These are phyloP conservation scores for Boloria euphrosyne DNA, from an alignment of 2,888 invertebrate genomes.

Conservation along the genomic window DNA sequence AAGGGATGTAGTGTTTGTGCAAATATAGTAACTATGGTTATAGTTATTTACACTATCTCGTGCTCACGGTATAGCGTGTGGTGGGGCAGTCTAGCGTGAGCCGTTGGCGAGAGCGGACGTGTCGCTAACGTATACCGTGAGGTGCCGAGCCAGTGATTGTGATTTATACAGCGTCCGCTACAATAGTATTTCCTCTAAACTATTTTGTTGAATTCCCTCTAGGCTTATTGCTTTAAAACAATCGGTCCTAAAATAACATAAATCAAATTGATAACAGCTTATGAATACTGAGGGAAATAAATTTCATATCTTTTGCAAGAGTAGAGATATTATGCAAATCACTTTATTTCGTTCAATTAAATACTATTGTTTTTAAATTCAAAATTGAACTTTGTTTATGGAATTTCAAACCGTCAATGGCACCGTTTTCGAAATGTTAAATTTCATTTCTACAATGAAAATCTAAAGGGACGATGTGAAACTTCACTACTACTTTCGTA, in stretches of 20 bases:
- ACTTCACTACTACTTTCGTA: constrained; percentile 73
- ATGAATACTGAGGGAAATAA: constrained; percentile 49
- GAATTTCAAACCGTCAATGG: constrained; percentile 39
- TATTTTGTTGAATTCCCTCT: constrained; percentile 22
- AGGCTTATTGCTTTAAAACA: constrained; percentile 34
- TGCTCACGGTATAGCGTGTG: too few species aligned
- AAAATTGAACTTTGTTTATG: constrained; percentile 11
- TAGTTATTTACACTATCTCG: too few species aligned
- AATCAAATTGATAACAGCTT: constrained; percentile 52
- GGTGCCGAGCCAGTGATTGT: too few species aligned
- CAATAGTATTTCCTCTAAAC: constrained; percentile 12
- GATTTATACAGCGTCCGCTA: too few species aligned
- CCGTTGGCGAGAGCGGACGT: too few species aligned
- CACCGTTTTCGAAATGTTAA: constrained; percentile 56
- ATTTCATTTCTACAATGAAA: constrained; percentile 63
- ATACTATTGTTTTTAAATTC: neutral
- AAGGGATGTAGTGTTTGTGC: too few species aligned
- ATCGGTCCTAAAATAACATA: constrained; percentile 64
- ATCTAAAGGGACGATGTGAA: constrained; percentile 61
- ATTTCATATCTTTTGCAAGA: constrained; percentile 29
- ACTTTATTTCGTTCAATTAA: constrained; percentile 1
- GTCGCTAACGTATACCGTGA: too few species aligned
- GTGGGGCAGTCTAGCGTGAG: too few species aligned
- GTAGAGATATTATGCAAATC: constrained; percentile 3
- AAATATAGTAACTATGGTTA: too few species aligned